Evolutionary conservation across 2,797 vertebrate genomes (phyloP).

Genomic region (Oreonectes daqikongensis): DNA sequence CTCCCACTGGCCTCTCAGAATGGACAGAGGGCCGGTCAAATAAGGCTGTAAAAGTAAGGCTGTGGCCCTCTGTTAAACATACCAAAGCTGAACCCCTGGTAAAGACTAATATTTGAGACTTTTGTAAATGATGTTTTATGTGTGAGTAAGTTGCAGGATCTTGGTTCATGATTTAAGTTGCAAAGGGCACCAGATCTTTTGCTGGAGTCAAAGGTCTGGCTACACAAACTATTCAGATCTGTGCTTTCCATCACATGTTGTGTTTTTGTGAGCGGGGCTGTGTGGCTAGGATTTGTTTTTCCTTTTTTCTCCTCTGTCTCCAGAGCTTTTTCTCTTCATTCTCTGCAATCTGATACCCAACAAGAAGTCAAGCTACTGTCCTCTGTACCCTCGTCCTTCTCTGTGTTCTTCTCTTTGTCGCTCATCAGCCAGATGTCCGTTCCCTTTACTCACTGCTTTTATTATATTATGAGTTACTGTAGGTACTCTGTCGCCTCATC

Average conservation of each 20-base stretch:
- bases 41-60: slow-evolving; percentile 44
- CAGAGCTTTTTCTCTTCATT: slow-evolving; percentile 30
- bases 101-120: slow-evolving; percentile 33
- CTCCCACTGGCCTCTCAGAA: slow-evolving; percentile 5
- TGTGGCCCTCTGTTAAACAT: slow-evolving; percentile 39
- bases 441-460: background rate
- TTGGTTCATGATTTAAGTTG: slow-evolving; percentile 35
- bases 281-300: slow-evolving; percentile 35
- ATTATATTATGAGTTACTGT: background rate
- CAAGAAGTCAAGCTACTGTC: slow-evolving; percentile 47
- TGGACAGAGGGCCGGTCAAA: slow-evolving; percentile 35
- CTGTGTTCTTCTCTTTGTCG: background rate
- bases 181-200: background rate
- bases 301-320: slow-evolving; percentile 27
- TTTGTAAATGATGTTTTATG: slow-evolving; percentile 5
- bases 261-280: slow-evolving; percentile 24
- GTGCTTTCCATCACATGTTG: slow-evolving; percentile 53
- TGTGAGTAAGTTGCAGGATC: no score
- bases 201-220: background rate
- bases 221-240: slow-evolving; percentile 31
- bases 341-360: slow-evolving; percentile 43
- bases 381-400: slow-evolving; percentile 25
- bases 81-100: slow-evolving; percentile 26
- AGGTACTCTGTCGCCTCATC: background rate
- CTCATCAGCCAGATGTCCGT: slow-evolving; percentile 8